A percentile compares a stretch with the other conserved stretches of the same genome.
Conservation (phyloP, 2,113 vertebrate genomes). For the Caranx melampygus region DNA sequence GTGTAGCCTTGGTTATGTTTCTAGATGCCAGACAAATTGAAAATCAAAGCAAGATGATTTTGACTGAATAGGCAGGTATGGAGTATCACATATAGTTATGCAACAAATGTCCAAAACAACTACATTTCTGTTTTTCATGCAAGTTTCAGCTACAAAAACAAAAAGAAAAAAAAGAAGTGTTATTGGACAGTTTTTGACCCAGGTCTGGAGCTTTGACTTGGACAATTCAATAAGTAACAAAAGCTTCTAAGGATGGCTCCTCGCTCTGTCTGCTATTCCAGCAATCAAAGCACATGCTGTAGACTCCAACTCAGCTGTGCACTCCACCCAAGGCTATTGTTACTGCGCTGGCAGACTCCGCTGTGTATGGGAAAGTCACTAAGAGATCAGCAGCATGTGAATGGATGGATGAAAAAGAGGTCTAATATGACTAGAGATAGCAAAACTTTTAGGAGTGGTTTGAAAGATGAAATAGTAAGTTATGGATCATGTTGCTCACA, state of each 20-base stretch:
- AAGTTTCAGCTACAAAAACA: background rate
- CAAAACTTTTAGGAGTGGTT: conserved; percentile 10
- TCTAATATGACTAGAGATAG: conserved; percentile 24
- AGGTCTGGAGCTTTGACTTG: conserved; percentile 19
- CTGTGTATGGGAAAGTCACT: conserved; percentile 77
- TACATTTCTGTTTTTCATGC: conserved; percentile 4
- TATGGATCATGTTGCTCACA: conserved; percentile 3
- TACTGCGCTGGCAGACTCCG: conserved; percentile 69
- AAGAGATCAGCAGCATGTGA: conserved; percentile 59
- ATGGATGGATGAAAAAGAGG: conserved; percentile 32
- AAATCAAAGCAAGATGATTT: conserved; percentile 16
- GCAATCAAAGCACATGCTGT: conserved; percentile 66
- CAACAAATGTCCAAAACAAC: background rate
- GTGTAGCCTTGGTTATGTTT: conserved; percentile 29
- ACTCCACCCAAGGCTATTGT: conserved; percentile 78
- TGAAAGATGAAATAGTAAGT: conserved; percentile 6
- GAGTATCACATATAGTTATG: background rate
- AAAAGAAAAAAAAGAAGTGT: conserved; percentile 12
- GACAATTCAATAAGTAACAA: conserved; percentile 46
- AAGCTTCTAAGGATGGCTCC: conserved; percentile 40
- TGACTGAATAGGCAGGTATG: conserved; percentile 8
- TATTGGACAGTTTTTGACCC: conserved; percentile 15
- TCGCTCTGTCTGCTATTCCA: conserved; percentile 49
- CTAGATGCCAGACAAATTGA: conserved; percentile 19
- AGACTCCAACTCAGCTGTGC: conserved; percentile 69